phyloP scores from a whole-genome alignment of 1,140 invertebrate genomes.

The Uloborus diversus region DNA sequence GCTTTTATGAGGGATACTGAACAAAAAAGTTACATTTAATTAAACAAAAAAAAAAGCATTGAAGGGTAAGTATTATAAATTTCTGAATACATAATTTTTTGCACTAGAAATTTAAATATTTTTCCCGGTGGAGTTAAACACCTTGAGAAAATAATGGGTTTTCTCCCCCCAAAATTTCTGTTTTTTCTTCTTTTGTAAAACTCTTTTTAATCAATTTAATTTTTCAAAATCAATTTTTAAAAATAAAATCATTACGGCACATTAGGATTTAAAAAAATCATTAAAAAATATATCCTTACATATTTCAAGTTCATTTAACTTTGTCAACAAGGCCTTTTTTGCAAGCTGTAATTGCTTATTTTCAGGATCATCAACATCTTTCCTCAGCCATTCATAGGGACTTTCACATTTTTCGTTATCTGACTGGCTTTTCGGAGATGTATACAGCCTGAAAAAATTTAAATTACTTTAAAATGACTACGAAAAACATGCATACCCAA shows the following conservation, averaged over 20 bases:
- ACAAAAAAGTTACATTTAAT: too few species aligned
- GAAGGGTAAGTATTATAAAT: too few species aligned
- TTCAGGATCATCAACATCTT: slow-evolving; percentile 66
- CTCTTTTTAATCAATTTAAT: neutral
- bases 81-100: too few species aligned
- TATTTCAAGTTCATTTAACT: slow-evolving; percentile 66
- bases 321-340: slow-evolving; percentile 64
- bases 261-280: neutral
- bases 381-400: slow-evolving; percentile 65
- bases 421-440: slow-evolving; percentile 64
- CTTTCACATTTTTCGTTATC: slow-evolving; percentile 61
- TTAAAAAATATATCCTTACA: slow-evolving; percentile 60
- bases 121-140: too few species aligned
- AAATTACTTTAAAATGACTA: too few species aligned
- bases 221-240: neutral
- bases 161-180: neutral
- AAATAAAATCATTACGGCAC: neutral
- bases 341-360: slow-evolving; percentile 63
- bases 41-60: too few species aligned
- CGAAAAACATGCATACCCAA: too few species aligned
- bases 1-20: too few species aligned
- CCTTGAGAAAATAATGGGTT: neutral
- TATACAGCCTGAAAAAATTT: slow-evolving; percentile 64
- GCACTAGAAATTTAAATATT: too few species aligned
- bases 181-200: neutral